phyloP scores from a whole-genome alignment of 35 echinoderm and acorn worm genomes.

The Lytechinus pictus region DNA sequence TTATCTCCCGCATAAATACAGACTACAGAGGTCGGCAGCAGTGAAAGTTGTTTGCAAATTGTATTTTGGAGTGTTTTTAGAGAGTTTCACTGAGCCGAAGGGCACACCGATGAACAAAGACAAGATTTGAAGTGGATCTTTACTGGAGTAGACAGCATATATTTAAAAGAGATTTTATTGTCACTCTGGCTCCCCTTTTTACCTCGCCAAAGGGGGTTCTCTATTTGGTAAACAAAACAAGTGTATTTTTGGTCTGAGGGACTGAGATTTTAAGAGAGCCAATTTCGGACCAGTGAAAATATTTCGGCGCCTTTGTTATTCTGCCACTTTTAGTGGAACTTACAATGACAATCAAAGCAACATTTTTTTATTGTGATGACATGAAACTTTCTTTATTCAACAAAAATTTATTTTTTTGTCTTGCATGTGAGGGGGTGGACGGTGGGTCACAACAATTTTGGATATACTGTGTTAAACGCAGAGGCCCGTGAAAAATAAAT shows the following conservation, averaged over 20 bases:
- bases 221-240: background rate
- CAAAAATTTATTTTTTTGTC: no score
- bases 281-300: background rate
- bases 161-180: background rate
- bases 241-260: background rate
- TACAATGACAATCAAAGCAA: no score
- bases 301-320: background rate
- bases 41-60: slow-evolving; percentile 16
- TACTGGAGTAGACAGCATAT: background rate
- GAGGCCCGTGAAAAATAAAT: no score
- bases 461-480: no score
- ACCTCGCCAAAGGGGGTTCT: background rate
- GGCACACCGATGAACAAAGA: slow-evolving; percentile 19
- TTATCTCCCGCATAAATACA: background rate
- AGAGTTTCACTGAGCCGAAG: slow-evolving; percentile 25
- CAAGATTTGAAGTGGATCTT: background rate
- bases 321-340: no score
- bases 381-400: no score
- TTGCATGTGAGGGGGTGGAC: no score
- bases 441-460: no score
- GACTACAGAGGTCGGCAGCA: background rate
- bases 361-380: no score
- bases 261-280: background rate
- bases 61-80: background rate
- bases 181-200: background rate